Evolutionary conservation across 1,140 invertebrate species (phyloP).

Genomic region (Harpegnathos saltator): DNA sequence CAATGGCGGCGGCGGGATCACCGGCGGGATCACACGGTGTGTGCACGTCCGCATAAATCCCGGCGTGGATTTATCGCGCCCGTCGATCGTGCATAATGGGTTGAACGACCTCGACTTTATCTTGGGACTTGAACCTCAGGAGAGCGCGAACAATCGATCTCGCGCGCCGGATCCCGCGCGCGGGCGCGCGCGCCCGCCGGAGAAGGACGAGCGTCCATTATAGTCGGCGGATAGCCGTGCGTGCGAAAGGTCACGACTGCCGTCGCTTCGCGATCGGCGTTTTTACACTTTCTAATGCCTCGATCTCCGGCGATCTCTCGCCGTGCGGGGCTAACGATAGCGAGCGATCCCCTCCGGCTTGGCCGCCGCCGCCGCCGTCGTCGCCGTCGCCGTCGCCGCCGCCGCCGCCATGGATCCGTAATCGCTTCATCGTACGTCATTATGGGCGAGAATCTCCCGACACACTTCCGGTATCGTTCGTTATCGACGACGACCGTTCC

Average conservation of each 20-base stretch:
- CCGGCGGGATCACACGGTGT: slow-evolving; percentile 10
- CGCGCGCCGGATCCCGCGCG: slow-evolving; percentile 58
- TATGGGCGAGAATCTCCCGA: slow-evolving; percentile 6
- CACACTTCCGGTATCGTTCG: slow-evolving; percentile 41
- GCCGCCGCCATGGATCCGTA: slow-evolving; percentile 11
- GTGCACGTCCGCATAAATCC: slow-evolving; percentile 57
- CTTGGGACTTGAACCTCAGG: slow-evolving; percentile 71
- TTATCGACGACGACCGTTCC: slow-evolving; percentile 19
- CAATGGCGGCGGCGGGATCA: slow-evolving; percentile 18
- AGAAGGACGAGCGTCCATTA: slow-evolving; percentile 67
- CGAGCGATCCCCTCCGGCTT: slow-evolving; percentile 28
- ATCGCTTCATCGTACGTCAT: slow-evolving; percentile 38
- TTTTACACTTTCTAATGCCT: slow-evolving; percentile 73
- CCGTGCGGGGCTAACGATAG: slow-evolving; percentile 68
- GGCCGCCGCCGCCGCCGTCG: background rate
- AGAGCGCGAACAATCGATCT: slow-evolving; percentile 73
- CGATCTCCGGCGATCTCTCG: slow-evolving; percentile 44
- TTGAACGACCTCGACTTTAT: slow-evolving; percentile 78
- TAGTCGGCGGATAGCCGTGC: slow-evolving; percentile 64
- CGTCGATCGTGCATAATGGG: slow-evolving; percentile 73
- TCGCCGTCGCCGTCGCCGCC: background rate
- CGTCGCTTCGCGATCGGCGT: slow-evolving; percentile 60
- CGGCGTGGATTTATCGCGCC: slow-evolving; percentile 74
- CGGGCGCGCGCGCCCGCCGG: slow-evolving; percentile 53
- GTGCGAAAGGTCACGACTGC: slow-evolving; percentile 75